Evolutionary conservation across 2,113 vertebrate species (phyloP).

Genomic region (Alouatta palliata): DNA sequence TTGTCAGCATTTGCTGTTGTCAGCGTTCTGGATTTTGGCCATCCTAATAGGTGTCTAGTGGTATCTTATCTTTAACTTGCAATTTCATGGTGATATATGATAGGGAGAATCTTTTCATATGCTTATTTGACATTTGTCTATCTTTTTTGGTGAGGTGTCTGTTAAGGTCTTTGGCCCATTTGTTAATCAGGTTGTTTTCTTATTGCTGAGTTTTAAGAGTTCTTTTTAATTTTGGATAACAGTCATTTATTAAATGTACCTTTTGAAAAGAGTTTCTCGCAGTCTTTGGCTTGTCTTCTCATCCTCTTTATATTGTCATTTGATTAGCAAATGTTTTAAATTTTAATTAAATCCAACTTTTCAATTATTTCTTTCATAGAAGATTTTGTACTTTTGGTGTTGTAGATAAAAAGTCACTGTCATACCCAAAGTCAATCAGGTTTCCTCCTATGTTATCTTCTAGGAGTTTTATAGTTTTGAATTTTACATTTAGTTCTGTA

Average conservation of each 20-base stretch:
- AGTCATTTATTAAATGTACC: background rate
- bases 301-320: background rate
- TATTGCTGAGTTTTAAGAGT: background rate
- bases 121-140: background rate
- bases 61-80: background rate
- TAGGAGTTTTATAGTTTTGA: background rate
- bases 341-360: background rate
- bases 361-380: background rate
- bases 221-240: background rate
- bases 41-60: background rate
- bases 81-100: background rate
- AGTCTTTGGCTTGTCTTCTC: background rate
- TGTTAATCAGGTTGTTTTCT: background rate
- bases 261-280: conserved; percentile 31
- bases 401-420: background rate
- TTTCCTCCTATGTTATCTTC: background rate
- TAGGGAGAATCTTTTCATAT: background rate
- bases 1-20: background rate
- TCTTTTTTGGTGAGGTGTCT: background rate
- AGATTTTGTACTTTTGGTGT: background rate
- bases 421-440: background rate
- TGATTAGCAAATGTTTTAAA: background rate
- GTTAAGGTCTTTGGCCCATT: background rate
- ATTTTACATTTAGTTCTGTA: background rate
- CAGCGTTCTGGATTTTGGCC: background rate